Percentiles rank a stretch among this genome's conserved stretches.
phyloP scores from a whole-genome alignment of 2,113 vertebrate species.

The Indicator indicator region DNA sequence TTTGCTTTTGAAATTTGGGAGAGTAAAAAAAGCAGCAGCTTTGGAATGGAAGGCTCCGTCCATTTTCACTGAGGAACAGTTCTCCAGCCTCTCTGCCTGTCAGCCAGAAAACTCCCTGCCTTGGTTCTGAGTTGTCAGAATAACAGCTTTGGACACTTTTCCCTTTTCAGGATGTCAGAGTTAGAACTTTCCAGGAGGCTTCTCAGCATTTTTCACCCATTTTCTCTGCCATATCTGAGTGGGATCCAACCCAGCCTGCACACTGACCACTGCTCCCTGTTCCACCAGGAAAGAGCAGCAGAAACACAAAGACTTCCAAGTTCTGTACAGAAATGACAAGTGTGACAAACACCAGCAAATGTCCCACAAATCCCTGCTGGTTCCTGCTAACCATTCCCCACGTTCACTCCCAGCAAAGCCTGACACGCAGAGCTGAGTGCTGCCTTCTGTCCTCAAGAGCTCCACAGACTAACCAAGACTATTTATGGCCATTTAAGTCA shows the following conservation, averaged over 20 bases:
- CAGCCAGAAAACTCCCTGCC: no score
- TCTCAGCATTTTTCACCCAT: not conserved
- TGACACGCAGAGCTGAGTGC: fast-evolving
- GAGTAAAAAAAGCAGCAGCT: not conserved
- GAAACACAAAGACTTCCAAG: fast-evolving
- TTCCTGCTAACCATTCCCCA: not conserved
- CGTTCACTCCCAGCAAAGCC: not conserved
- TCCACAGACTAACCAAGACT: not conserved
- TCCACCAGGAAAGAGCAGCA: not conserved
- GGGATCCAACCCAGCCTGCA: not conserved
- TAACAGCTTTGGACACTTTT: not conserved
- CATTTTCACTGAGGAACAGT: not conserved
- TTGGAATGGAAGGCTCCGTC: not conserved
- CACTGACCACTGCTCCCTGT: no score
- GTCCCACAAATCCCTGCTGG: fast-evolving
- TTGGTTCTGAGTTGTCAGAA: not conserved
- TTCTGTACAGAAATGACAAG: not conserved
- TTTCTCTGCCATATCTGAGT: not conserved
- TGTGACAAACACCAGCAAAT: not conserved
- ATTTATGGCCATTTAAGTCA: no score
- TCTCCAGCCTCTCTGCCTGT: not conserved
- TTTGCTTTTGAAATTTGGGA: not conserved
- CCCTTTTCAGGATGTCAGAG: not conserved
- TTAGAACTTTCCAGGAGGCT: not conserved
- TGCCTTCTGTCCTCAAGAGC: not conserved